Conservation (phyloP, 2,113 vertebrate genomes). For the Phyllopteryx taeniolatus region DNA sequence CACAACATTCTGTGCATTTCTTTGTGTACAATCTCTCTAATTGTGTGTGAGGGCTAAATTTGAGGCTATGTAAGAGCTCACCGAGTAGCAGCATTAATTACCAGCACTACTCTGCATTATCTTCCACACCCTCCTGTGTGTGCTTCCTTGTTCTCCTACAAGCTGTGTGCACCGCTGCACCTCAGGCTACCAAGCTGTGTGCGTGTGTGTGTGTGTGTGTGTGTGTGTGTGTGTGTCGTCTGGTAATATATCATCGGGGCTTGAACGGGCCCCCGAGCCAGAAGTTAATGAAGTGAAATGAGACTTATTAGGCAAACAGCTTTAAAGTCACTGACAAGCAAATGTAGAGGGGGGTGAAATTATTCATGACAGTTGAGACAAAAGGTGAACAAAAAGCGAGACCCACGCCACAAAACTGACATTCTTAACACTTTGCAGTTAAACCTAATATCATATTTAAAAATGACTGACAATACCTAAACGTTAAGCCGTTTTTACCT, state of each 20-base stretch:
- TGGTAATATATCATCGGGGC: constrained; percentile 72
- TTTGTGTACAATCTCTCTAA: neutral
- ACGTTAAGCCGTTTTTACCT: too few relatives aligned
- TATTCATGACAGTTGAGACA: constrained; percentile 50
- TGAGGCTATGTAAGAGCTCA: neutral
- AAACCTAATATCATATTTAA: neutral
- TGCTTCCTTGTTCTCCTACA: constrained; percentile 39
- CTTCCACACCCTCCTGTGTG: constrained; percentile 49
- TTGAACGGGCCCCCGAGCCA: constrained; percentile 69
- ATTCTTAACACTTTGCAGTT: neutral
- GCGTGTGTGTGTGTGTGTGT: constrained; percentile 15
- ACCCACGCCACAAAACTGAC: constrained; percentile 4
- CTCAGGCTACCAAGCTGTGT: constrained; percentile 40
- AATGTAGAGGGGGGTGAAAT: constrained; percentile 45
- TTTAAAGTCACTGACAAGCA: constrained; percentile 73
- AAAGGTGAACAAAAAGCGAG: constrained; percentile 23
- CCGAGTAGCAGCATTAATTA: constrained; percentile 61
- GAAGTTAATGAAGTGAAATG: constrained; percentile 80
- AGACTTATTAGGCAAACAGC: constrained; percentile 76
- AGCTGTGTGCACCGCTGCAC: constrained; percentile 37
- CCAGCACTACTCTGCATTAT: constrained; percentile 59
- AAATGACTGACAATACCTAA: neutral
- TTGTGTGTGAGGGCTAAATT: neutral
- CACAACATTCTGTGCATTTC: neutral
- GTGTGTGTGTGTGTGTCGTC: constrained; percentile 28